Conservation (phyloP, 2,113 vertebrate genomes). For the Stigmatopora argus region DNA sequence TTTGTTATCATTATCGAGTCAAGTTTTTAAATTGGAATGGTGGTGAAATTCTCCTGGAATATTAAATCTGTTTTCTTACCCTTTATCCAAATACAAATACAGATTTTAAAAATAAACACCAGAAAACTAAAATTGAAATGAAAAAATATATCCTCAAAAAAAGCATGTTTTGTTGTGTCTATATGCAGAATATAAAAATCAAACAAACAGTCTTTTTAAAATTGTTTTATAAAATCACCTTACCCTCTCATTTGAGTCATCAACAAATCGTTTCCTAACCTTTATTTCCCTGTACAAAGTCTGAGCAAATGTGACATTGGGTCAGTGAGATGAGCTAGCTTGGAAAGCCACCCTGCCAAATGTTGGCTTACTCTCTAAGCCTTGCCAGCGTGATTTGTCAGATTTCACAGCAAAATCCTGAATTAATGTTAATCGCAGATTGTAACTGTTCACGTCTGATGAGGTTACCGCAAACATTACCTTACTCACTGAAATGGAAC, state of each 20-base stretch:
- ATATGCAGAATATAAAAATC: too few species aligned
- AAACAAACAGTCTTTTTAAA: too few species aligned
- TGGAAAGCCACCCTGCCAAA: conserved; percentile 43
- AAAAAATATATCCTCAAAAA: too few species aligned
- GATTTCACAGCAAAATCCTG: conserved; percentile 58
- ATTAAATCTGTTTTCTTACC: too few species aligned
- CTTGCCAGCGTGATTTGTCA: conserved; percentile 55
- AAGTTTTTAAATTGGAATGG: background rate
- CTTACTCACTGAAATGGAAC: background rate
- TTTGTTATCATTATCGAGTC: background rate
- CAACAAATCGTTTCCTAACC: background rate
- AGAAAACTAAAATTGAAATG: too few species aligned
- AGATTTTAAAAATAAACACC: too few species aligned
- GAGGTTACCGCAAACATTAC: background rate
- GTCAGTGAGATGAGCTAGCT: conserved; percentile 33
- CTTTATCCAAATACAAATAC: too few species aligned
- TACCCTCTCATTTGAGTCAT: background rate
- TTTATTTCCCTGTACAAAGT: background rate
- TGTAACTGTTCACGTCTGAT: conserved; percentile 44
- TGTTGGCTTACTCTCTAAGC: conserved; percentile 51
- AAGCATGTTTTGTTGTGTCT: too few species aligned
- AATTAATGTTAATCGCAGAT: conserved; percentile 63
- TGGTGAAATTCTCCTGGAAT: too few species aligned
- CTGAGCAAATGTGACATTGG: conserved; percentile 13
- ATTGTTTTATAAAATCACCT: too few species aligned